Base-by-base conservation (phyloP, 2,797 vertebrate species). In the Cyclopterus lumpus region DNA sequence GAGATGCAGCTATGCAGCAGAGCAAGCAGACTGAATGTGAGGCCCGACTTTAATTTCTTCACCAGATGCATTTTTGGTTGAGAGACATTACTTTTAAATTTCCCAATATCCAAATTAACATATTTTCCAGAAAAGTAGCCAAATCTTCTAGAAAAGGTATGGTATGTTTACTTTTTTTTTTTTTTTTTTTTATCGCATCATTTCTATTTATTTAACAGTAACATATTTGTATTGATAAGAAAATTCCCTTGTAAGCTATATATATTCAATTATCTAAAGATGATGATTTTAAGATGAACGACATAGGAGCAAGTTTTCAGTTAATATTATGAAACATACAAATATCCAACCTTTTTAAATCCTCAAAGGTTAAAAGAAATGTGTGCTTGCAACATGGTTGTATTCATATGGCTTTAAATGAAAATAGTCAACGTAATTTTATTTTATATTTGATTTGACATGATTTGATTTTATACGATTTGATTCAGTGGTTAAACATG, bases 11-110 rank as follows among this genome's bases (percentile, higher is more conserved):
- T 46, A 44, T 30, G 48, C 34, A 44, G 5, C 3, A 1, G 69
- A 18, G 38, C 14, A 58, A 46, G 34, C 61, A 60, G 68, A 65
- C 28, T 49, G 4, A 68, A 44, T 40, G 5, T 10, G 18, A 2
- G 20, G 36, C 38, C 1, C 57, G n/a, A 65, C 44, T 48, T 49
- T 8, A 67, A 71, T 55, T 1, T 81, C 53, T 74, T 70, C 11
- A 63, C 36, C 48, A 42, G 7, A 6, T 44, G 59, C 18, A 48
- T 20, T 73, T 71, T 67, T 67, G 30, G 64, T 60, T 65, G 12
- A 51, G 1, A 48, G 22, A 67, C n/a, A 44, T 36, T 2, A 24
- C 0, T 5, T 32, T 3, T 0, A 15, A 20, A 30, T 55, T 64
- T 36, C 11, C 5, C 2, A 22, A 6, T 57, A 28, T 60, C 14